Evolutionary conservation across 2,888 invertebrate genomes (phyloP).

Genomic region (Dermolepida albohirtum): DNA sequence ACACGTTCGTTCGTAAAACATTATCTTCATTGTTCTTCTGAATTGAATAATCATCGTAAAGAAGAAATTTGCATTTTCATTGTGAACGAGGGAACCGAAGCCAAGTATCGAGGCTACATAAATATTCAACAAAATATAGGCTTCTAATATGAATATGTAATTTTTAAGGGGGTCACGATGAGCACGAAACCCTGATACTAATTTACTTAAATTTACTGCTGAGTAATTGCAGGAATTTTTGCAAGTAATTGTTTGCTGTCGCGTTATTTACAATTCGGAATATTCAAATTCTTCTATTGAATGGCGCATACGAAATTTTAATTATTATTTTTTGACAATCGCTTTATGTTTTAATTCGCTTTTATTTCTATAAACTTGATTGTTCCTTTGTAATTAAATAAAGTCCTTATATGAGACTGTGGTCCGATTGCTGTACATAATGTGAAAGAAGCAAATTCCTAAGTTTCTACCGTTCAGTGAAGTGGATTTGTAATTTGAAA

Average conservation of each 20-base stretch:
- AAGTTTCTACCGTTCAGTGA: no score
- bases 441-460: no score
- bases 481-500: no score
- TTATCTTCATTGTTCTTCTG: slow-evolving; percentile 1
- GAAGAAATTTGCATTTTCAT: background rate
- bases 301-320: no score
- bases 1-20: background rate
- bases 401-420: no score
- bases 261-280: background rate
- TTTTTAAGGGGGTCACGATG: slow-evolving; percentile 18
- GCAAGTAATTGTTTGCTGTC: slow-evolving; percentile 31
- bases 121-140: slow-evolving; percentile 12
- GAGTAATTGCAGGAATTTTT: slow-evolving; percentile 13
- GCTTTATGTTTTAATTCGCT: no score
- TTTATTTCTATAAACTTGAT: no score
- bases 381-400: no score
- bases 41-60: slow-evolving; percentile 19
- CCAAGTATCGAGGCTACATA: slow-evolving; percentile 21
- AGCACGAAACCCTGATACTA: slow-evolving; percentile 6
- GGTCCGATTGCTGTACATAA: no score
- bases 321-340: no score
- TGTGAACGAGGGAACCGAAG: background rate
- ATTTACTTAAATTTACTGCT: slow-evolving; percentile 24
- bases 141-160: slow-evolving; percentile 20
- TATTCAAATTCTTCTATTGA: no score